A percentile compares a stretch with the other conserved stretches of the same genome.
Conservation (phyloP, 2,888 invertebrate species). For the Drosophila mulleri region DNA sequence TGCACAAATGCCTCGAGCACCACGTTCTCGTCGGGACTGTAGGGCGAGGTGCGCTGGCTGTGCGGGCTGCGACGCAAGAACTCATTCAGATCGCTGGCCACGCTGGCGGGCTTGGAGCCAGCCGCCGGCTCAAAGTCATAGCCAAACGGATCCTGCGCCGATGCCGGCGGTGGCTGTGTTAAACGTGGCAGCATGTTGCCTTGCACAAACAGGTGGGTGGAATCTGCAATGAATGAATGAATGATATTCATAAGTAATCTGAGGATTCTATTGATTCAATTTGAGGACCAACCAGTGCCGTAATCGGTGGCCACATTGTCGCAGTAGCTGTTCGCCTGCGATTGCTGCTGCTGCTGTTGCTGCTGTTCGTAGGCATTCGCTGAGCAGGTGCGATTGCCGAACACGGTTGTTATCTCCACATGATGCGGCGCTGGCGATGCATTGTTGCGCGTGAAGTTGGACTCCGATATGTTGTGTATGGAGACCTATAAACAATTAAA, state of each 20-base stretch:
- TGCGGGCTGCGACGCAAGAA: constrained; percentile 86
- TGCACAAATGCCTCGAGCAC: constrained; percentile 83
- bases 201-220: constrained; percentile 90
- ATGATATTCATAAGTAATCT: background rate
- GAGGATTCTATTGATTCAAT: too few relatives aligned
- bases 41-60: constrained; percentile 83
- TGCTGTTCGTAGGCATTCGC: constrained; percentile 75
- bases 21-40: constrained; percentile 78
- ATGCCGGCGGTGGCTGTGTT: constrained; percentile 86
- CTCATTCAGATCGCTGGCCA: constrained; percentile 90
- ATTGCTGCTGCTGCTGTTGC: constrained; percentile 49
- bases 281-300: constrained; percentile 64
- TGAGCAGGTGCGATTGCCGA: constrained; percentile 72
- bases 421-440: constrained; percentile 83
- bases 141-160: constrained; percentile 94
- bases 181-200: constrained; percentile 88
- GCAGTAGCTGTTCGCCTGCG: constrained; percentile 69
- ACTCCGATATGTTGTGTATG: constrained; percentile 85
- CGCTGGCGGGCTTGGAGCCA: constrained; percentile 85
- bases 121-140: constrained; percentile 93
- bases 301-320: constrained; percentile 77
- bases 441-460: constrained; percentile 83
- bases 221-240: constrained; percentile 55
- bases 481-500: constrained; percentile 77
- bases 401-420: constrained; percentile 85